Evolutionary conservation across 1,140 invertebrate genomes (phyloP).

Genomic region (Glossosoma conforme): DNA sequence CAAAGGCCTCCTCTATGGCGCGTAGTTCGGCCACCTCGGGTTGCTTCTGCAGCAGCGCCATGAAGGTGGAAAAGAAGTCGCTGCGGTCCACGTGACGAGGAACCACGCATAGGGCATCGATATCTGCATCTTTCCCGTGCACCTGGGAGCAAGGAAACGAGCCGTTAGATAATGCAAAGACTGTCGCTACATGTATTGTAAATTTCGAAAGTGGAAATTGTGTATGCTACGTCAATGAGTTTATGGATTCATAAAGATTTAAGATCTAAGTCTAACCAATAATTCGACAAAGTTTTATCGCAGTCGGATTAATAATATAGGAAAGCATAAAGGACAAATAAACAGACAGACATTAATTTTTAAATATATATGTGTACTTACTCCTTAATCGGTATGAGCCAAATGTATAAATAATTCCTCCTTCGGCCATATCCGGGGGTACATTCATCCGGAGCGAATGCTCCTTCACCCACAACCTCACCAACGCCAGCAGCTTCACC

Average conservation of each 20-base stretch:
- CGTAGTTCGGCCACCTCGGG: constrained; percentile 66
- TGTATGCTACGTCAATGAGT: too few relatives aligned
- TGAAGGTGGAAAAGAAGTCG: constrained; percentile 96
- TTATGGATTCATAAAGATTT: too few relatives aligned
- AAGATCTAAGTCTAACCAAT: too few relatives aligned
- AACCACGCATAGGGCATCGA: constrained; percentile 96
- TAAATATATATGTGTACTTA: too few relatives aligned
- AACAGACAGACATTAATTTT: constrained; percentile 1
- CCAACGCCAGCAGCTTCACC: constrained; percentile 81
- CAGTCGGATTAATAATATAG: too few relatives aligned
- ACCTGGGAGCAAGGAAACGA: constrained; percentile 75
- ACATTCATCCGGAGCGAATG: constrained; percentile 85
- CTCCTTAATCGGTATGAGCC: constrained; percentile 88
- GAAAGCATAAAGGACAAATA: too few relatives aligned
- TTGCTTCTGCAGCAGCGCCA: constrained; percentile 83
- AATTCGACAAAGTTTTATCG: too few relatives aligned
- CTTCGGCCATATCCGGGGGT: constrained; percentile 79
- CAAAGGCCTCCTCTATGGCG: constrained; percentile 96
- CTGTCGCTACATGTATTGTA: too few relatives aligned
- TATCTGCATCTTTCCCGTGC: constrained; percentile 97
- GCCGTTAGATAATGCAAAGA: too few relatives aligned
- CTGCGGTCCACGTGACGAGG: constrained; percentile 89
- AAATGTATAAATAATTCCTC: constrained; percentile 98
- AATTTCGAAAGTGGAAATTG: too few relatives aligned
- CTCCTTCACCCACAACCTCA: constrained; percentile 89